phyloP scores from a whole-genome alignment of 2,888 invertebrate genomes.

The Erebia aethiops region DNA sequence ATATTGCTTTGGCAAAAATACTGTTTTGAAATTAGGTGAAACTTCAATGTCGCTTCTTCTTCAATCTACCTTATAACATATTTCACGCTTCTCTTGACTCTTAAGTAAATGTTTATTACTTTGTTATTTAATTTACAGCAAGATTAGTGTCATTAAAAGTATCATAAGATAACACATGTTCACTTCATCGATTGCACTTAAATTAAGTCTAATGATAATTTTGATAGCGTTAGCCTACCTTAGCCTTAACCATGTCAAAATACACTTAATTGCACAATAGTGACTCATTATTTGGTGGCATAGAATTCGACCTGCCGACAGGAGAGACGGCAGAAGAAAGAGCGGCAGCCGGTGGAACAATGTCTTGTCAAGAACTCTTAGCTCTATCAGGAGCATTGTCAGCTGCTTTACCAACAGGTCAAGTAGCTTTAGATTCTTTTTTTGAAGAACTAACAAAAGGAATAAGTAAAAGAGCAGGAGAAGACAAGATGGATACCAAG shows the following conservation, averaged over 20 bases:
- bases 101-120: conserved; percentile 11
- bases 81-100: conserved; percentile 14
- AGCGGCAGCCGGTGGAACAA: conserved; percentile 81
- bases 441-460: conserved; percentile 91
- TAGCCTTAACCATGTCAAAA: neutral
- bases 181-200: neutral
- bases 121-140: neutral
- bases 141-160: conserved; percentile 28
- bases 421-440: conserved; percentile 91
- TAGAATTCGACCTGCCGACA: conserved; percentile 81
- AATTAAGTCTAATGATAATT: conserved; percentile 22
- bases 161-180: conserved; percentile 20
- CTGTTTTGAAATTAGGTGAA: neutral
- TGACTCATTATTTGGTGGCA: conserved; percentile 50
- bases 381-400: conserved; percentile 96
- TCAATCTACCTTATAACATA: conserved; percentile 1
- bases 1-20: neutral
- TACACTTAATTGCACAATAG: conserved; percentile 47
- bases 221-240: conserved; percentile 17
- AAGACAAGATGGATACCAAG: conserved; percentile 70
- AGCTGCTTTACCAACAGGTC: conserved; percentile 94
- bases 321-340: conserved; percentile 72
- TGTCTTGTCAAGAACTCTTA: conserved; percentile 95
- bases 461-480: conserved; percentile 79
- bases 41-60: conserved; percentile 12